Percentiles rank a stretch among this genome's conserved stretches.
These are phyloP conservation scores for Synanthedon andrenaeformis DNA, from an alignment of 2,888 invertebrate species.

Conservation along the genomic window DNA sequence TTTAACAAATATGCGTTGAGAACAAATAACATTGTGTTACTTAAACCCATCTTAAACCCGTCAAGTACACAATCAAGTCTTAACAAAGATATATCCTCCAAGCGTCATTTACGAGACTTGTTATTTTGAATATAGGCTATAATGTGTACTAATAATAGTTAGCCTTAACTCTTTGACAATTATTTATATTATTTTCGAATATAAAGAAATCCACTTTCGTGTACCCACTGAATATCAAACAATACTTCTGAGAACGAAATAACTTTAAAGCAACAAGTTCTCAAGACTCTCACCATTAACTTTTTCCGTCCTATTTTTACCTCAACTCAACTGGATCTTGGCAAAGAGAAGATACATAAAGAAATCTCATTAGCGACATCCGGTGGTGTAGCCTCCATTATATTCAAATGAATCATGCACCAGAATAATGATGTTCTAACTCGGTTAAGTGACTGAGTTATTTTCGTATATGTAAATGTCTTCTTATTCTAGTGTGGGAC, in stretches of 20 bases:
- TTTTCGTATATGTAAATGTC: no score
- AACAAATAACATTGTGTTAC: no score
- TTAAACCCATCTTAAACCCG: no score
- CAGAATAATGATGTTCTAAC: slow-evolving; percentile 1
- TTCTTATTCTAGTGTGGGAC: no score
- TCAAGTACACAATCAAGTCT: no score
- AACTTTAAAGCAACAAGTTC: neutral
- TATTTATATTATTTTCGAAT: no score
- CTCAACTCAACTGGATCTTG: neutral
- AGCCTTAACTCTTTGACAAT: no score
- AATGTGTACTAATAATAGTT: no score
- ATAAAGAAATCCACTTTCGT: neutral
- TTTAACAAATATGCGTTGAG: no score
- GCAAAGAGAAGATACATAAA: slow-evolving; percentile 16
- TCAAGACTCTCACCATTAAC: neutral
- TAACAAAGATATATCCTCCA: no score
- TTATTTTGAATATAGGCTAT: no score
- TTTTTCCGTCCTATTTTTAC: neutral
- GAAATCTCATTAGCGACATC: slow-evolving; percentile 30
- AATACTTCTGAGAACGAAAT: neutral
- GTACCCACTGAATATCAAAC: neutral
- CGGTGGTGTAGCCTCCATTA: slow-evolving; percentile 13
- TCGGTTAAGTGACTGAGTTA: neutral
- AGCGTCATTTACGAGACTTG: no score
- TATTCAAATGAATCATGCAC: slow-evolving; percentile 18